Evolutionary conservation across 1,140 invertebrate genomes (phyloP), one percentile per base, ranked within the genome.

Genomic region (Temnothorax nylanderi): DNA sequence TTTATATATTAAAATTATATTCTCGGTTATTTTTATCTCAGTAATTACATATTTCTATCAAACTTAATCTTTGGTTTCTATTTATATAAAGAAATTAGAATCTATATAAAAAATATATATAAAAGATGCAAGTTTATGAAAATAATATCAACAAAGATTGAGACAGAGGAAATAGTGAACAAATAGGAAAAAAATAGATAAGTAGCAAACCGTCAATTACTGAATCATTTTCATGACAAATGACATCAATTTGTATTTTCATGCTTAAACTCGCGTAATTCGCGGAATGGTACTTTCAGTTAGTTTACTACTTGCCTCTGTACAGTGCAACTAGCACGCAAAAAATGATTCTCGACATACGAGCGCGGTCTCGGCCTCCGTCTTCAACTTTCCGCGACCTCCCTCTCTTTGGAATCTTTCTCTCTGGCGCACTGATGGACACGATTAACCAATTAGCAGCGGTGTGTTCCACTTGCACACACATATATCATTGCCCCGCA

Each of bases 361-460:
- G 41, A 85, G 56, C 56, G 21, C 51, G 65, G 56, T 72, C 71
- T 65, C 32, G 65, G 56, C 64, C 71, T 72, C 32, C 44, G 82
- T 76, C 75, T 71, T 86, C 41, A 78, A 72, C 56, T 87, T 77
- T 78, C 56, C 64, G 26, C 85, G 77, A 44, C 26, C 26, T 85
- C 47, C 16, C 84, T 86, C 18, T 54, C 51, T n/a, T 47, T 47
- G 47, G 47, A 47, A 49, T 85, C 64, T 80, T 58, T 86, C 62
- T 81, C 51, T 72, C 37, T 34, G 65, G 13, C 64, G 85, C 72
- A 41, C 44, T 87, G 81, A 90, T 85, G 85, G 89, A 87, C 74
- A 85, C 78, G 88, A 90, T 90, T 90, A 90, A 90, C 80, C 89
- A 90, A 90, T 90, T 90, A 90, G 86, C 75, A 71, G 84, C 77